These are phyloP conservation scores for Daboia siamensis DNA, from an alignment of 2,113 vertebrate species.

Conservation along the genomic window DNA sequence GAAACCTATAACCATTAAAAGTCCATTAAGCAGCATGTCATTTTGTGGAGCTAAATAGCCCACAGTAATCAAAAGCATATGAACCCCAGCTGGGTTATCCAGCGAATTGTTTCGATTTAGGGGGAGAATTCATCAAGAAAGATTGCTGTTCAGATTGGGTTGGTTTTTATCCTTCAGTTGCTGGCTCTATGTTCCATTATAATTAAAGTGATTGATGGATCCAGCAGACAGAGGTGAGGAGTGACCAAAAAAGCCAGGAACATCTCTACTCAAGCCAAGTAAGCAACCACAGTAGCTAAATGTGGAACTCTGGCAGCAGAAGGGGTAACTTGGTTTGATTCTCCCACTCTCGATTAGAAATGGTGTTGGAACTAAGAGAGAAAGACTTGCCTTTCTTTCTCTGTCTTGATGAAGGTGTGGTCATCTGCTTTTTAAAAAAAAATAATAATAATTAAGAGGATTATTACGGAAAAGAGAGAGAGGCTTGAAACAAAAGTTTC, in stretches of 20 bases:
- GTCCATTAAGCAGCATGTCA: slow-evolving; percentile 99
- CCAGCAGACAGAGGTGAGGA: slow-evolving; percentile 78
- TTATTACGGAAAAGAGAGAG: neutral
- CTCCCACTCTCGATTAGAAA: slow-evolving; percentile 43
- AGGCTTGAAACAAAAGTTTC: slow-evolving; percentile 14
- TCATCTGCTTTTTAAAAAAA: slow-evolving; percentile 20
- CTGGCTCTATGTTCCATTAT: slow-evolving; percentile 77
- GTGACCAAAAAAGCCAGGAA: slow-evolving; percentile 74
- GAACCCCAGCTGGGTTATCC: slow-evolving; percentile 98
- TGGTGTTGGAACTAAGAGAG: slow-evolving; percentile 1
- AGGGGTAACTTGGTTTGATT: slow-evolving; percentile 42
- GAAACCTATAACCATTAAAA: slow-evolving; percentile 99
- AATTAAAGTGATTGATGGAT: slow-evolving; percentile 82
- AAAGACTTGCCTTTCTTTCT: slow-evolving; percentile 40
- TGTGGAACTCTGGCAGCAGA: slow-evolving; percentile 55
- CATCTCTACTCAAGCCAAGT: slow-evolving; percentile 68
- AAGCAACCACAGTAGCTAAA: slow-evolving; percentile 43
- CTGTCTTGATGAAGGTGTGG: neutral
- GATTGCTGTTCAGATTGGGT: slow-evolving; percentile 87
- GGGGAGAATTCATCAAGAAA: slow-evolving; percentile 95
- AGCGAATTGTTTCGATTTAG: slow-evolving; percentile 96
- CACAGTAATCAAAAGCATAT: slow-evolving; percentile 99
- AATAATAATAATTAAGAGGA: neutral
- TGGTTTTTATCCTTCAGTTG: slow-evolving; percentile 83
- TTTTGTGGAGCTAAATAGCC: slow-evolving; percentile 99